Base-by-base conservation (phyloP, 2,113 vertebrate species). In the Clarias macrocephalus region DNA sequence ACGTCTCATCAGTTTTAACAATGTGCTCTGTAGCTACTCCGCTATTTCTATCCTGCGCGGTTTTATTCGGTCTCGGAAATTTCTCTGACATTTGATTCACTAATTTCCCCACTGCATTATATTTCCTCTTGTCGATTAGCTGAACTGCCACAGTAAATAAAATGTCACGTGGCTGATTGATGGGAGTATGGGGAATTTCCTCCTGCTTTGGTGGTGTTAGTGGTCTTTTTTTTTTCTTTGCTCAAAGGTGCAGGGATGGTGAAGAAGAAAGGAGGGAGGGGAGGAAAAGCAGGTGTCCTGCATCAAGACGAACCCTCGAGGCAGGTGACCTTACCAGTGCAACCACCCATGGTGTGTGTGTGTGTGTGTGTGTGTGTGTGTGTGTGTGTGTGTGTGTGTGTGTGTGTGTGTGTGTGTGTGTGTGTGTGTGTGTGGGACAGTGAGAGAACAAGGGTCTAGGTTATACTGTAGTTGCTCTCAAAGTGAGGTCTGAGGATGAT, bases 91-190 rank as follows among this genome's bases (percentile, higher is more conserved):
- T 76, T 81, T 83, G n/a, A 70, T 85, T 85, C 52, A 73, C 48
- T 59, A 77, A 82, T 88, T 85, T 85, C 79, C 30, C 60, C 83
- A 88, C 91, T 93, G 86, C 90, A 85, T 83, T 56, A 82, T 65
- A 88, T 93, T 90, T 93, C 88, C 9, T 91, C 89, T 92, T 84
- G 86, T 90, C 59, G 89, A 91, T 76, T 84, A 88, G 68, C 54
- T 83, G 82, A 54, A 86, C 86, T 88, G 89, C 85, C 89, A 82
- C 13, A 76, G 63, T 88, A 88, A 82, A 77, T 76, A 48, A 62
- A 90, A 89, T 85, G 88, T 90, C 88, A 89, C 28, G 60, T 56
- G 19, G 59, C 54, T 86, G 84, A 86, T 87, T 87, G 91, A 80
- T 85, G 77, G 86, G 48, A 76, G 84, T 65, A 42, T 28, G 33